Evolutionary conservation across 2,797 vertebrate genomes (phyloP).

Genomic region (Lepus townsendii): DNA sequence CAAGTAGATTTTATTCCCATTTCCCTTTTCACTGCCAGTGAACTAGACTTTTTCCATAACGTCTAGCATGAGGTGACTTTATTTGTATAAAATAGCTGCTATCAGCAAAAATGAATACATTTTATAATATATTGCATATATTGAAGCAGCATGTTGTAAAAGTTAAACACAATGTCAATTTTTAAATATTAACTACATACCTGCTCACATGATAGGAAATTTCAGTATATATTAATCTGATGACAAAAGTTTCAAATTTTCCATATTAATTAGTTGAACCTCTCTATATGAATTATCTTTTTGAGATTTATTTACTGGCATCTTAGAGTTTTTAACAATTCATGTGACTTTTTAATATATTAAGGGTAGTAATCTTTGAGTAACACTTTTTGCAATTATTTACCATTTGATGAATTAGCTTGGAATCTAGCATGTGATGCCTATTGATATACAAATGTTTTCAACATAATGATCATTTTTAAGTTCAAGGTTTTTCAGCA

Average conservation of each 20-base stretch:
- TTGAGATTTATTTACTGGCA: not conserved
- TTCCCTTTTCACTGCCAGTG: not conserved
- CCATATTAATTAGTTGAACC: not conserved
- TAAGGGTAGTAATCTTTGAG: not conserved
- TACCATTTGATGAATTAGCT: not conserved
- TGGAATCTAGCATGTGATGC: not conserved
- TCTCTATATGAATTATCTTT: not conserved
- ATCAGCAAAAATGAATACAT: too few relatives aligned
- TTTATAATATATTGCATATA: too few relatives aligned
- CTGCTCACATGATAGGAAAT: not conserved
- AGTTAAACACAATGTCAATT: too few relatives aligned
- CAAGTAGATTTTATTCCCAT: not conserved
- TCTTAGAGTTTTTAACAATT: not conserved
- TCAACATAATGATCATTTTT: not conserved
- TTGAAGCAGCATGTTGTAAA: too few relatives aligned
- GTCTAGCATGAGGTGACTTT: not conserved
- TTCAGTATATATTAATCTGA: not conserved
- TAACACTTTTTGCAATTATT: slow-evolving; percentile 5
- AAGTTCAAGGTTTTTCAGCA: not conserved
- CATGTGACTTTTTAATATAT: not conserved
- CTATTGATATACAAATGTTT: not conserved
- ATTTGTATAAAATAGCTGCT: not conserved
- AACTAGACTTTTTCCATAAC: not conserved
- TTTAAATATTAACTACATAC: not conserved
- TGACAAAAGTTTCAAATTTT: slow-evolving; percentile 18